Base-by-base conservation (phyloP, 2,113 vertebrate species). In the Ceyx melanurus region DNA sequence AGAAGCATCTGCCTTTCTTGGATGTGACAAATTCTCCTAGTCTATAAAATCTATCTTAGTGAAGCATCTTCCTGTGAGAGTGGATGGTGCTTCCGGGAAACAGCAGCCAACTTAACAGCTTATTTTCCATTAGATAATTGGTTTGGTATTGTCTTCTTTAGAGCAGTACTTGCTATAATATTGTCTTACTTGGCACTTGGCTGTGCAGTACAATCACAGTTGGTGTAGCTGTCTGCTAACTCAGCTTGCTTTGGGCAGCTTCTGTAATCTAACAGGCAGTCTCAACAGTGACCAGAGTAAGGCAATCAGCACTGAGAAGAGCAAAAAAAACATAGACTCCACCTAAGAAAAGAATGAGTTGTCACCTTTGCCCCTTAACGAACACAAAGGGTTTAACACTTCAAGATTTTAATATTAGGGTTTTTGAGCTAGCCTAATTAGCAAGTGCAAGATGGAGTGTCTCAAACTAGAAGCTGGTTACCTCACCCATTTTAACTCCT, bases 401-500 rank as follows among this genome's bases (percentile, higher is more conserved):
- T 91, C 18, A 48, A 28, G 33, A 58, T 72, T 70, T 84, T 37
- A 14, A 45, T 4, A 13, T n/a, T 53, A 21, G 14, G 23, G 9
- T 57, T 37, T 70, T 80, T 88, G 22, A 74, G 18, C 25, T 51
- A 70, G 23, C 37, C 11, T 78, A 53, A 66, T 10, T 20, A 68
- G 33, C 18, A 61, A 73, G 37, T 13, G 35, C 21, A 64, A 33
- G 53, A 23, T 51, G 25, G 33, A 43, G 9, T 61, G 28, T 56
- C 33, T 65, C 11, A 58, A 66, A 57, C 25, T 3, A 5, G 51
- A 48, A 74, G 23, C 26, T 88, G 57, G 28, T 78, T 75, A 43
- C 45, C 10, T 54, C 0, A 0, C 11, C 22, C 20, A 19, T 11
- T 61, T 53, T 40, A 92, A 76, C 11, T 42, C 1, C 0, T 15